Percentiles rank a stretch among this genome's conserved stretches.
Evolutionary conservation across 2,888 invertebrate genomes (phyloP).

Genomic region (Tholera decimalis): DNA sequence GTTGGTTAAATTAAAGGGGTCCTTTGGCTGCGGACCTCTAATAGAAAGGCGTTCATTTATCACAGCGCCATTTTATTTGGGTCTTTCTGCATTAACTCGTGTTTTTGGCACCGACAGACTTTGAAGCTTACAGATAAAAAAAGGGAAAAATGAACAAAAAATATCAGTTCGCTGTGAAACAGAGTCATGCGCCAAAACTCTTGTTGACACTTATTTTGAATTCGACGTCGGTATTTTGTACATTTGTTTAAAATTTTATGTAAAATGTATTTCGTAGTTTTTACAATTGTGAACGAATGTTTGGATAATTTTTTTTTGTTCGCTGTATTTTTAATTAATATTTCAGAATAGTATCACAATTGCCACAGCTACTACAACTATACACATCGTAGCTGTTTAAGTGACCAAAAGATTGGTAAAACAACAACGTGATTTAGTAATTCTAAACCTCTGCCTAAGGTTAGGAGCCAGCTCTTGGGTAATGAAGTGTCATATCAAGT

Average conservation of each 20-base stretch:
- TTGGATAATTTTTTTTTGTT: constrained; percentile 1
- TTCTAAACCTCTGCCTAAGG: too few species aligned
- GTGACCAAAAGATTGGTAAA: too few species aligned
- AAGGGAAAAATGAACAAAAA: constrained; percentile 36
- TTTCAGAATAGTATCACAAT: too few species aligned
- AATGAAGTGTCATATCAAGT: too few species aligned
- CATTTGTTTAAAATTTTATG: constrained; percentile 1
- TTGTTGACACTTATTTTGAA: constrained; percentile 51
- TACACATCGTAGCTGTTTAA: too few species aligned
- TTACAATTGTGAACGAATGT: background rate
- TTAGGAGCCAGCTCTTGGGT: too few species aligned
- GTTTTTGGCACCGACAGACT: constrained; percentile 57
- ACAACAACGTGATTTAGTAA: too few species aligned
- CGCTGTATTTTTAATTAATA: background rate
- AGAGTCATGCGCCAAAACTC: constrained; percentile 52
- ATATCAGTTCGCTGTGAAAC: constrained; percentile 38
- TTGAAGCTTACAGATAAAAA: constrained; percentile 49
- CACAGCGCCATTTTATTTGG: constrained; percentile 51
- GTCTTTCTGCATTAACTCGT: constrained; percentile 48
- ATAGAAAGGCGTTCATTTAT: constrained; percentile 56
- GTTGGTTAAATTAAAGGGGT: background rate
- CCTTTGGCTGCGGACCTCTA: background rate
- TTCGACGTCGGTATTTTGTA: constrained; percentile 25
- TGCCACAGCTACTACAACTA: too few species aligned
- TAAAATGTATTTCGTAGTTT: background rate